Conservation (phyloP, 2,113 vertebrate genomes). For the Candoia aspera region DNA sequence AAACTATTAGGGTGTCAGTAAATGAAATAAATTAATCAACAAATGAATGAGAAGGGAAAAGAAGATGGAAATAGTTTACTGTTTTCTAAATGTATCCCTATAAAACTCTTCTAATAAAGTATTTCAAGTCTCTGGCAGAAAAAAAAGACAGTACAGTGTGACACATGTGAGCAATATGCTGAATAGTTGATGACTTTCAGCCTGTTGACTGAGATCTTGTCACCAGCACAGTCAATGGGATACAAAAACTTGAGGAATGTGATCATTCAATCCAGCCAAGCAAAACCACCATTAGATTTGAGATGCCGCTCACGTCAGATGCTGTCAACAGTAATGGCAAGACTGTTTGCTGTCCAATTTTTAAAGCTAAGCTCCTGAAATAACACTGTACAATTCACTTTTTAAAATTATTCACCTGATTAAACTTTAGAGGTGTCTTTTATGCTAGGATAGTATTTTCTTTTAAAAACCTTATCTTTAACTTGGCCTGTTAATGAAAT, state of each 20-base stretch:
- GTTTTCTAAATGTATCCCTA: constrained; percentile 56
- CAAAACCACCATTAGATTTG: constrained; percentile 73
- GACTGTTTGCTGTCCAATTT: constrained; percentile 79
- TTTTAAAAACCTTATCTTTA: not conserved
- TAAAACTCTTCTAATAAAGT: constrained; percentile 65
- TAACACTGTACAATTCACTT: constrained; percentile 62
- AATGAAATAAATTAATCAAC: not conserved
- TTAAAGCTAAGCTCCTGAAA: constrained; percentile 65
- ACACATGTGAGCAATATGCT: constrained; percentile 59
- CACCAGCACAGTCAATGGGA: constrained; percentile 79
- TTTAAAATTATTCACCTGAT: constrained; percentile 65
- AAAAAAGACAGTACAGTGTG: constrained; percentile 45
- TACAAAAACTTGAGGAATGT: constrained; percentile 79
- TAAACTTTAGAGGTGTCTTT: not conserved
- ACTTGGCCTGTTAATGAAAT: not conserved
- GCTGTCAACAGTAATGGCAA: constrained; percentile 74
- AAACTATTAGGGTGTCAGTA: not conserved
- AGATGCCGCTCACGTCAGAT: constrained; percentile 72
- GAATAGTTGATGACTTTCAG: constrained; percentile 66
- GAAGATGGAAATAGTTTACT: constrained; percentile 51
- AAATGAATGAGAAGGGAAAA: constrained; percentile 51
- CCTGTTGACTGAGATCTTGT: constrained; percentile 82
- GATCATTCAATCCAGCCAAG: constrained; percentile 75
- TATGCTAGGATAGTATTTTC: not conserved
- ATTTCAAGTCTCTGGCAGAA: constrained; percentile 61